These are phyloP conservation scores for Iguana delicatissima DNA, from an alignment of 2,797 vertebrate genomes.

Conservation along the genomic window DNA sequence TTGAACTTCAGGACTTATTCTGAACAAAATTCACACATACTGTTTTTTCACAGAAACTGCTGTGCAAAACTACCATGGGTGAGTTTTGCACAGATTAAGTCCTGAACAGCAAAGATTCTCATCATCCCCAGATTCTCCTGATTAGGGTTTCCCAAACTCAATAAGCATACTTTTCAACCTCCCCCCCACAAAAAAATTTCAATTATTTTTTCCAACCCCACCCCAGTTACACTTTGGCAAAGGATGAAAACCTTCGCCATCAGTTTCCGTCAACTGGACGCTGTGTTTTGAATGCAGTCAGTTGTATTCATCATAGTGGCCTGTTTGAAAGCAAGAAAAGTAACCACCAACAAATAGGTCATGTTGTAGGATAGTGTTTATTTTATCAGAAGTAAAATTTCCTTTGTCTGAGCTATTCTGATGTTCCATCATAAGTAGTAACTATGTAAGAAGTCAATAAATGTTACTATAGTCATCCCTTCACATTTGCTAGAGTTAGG, in stretches of 20 bases:
- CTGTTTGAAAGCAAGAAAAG: not conserved
- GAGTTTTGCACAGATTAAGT: no score
- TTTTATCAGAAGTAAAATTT: not conserved
- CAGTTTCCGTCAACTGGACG: not conserved
- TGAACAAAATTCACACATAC: not conserved
- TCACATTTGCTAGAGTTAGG: no score
- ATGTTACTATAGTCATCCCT: no score
- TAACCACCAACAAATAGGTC: not conserved
- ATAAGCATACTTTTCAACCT: no score
- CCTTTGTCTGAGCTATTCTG: not conserved
- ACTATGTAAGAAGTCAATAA: not conserved
- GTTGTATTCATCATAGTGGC: not conserved
- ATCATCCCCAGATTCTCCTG: no score
- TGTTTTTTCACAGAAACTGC: no score
- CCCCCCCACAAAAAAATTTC: no score
- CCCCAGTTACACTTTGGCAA: not conserved
- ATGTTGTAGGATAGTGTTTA: not conserved
- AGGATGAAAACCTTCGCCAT: not conserved
- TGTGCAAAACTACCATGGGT: no score
- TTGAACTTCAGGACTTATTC: not conserved
- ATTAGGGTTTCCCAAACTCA: no score
- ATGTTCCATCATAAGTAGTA: fast-evolving
- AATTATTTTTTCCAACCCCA: no score
- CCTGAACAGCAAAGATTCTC: no score
- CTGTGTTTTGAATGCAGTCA: not conserved